A percentile compares a stretch with the other conserved stretches of the same genome.
These are phyloP conservation scores for Salvelinus fontinalis DNA, from an alignment of 2,113 vertebrate species.

Conservation along the genomic window DNA sequence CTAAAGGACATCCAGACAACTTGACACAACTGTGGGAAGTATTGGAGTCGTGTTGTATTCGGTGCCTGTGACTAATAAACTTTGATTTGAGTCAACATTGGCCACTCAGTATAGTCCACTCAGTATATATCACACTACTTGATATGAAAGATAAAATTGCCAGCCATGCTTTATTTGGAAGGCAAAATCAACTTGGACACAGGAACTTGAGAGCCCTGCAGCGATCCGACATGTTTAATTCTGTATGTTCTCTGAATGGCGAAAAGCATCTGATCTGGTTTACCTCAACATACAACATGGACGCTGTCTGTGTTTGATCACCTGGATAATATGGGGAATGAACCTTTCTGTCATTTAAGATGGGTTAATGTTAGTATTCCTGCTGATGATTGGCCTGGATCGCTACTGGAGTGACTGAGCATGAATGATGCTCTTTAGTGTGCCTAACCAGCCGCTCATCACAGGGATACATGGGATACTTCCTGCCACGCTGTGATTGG, in stretches of 20 bases:
- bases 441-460: slow-evolving; percentile 28
- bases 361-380: slow-evolving; percentile 15
- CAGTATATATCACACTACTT: no score
- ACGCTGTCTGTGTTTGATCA: slow-evolving; percentile 38
- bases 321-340: slow-evolving; percentile 34
- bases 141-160: background rate
- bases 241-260: slow-evolving; percentile 1
- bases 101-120: no score
- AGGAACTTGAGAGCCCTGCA: background rate
- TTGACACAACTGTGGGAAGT: no score
- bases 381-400: slow-evolving; percentile 34
- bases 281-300: slow-evolving; percentile 24
- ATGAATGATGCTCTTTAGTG: slow-evolving; percentile 16
- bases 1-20: no score
- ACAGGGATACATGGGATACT: slow-evolving; percentile 44
- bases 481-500: slow-evolving; percentile 47
- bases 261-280: slow-evolving; percentile 22
- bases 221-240: no score
- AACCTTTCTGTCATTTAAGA: slow-evolving; percentile 22
- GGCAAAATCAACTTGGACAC: background rate
- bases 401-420: slow-evolving; percentile 10
- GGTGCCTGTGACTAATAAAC: no score
- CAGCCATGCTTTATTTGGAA: background rate
- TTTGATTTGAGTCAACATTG: no score
- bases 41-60: no score